phyloP scores from a whole-genome alignment of 2,888 invertebrate genomes.

The Folsomia manolachei region DNA sequence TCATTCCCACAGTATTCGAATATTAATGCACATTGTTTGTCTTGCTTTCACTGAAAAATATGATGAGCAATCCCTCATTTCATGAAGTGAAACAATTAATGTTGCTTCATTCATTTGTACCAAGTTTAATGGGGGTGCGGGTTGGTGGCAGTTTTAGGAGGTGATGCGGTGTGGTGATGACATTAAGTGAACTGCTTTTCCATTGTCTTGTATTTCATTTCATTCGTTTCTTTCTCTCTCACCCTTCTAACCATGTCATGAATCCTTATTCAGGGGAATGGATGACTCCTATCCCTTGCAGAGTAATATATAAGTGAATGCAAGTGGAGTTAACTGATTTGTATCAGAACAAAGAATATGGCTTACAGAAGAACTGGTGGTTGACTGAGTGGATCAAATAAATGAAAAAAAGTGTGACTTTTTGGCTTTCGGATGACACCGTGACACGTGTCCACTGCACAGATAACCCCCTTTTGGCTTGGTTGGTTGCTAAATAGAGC shows the following conservation, averaged over 20 bases:
- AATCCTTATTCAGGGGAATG: background rate
- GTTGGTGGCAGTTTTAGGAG: background rate
- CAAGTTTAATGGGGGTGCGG: too few relatives aligned
- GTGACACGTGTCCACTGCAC: background rate
- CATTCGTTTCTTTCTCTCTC: background rate
- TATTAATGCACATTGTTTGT: too few relatives aligned
- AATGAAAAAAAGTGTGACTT: constrained; percentile 8
- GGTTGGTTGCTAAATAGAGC: background rate
- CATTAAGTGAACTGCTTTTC: background rate
- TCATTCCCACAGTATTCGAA: too few relatives aligned
- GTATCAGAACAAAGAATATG: background rate
- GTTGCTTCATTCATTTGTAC: background rate
- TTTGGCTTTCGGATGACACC: constrained; percentile 7
- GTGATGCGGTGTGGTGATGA: background rate
- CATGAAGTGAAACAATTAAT: background rate
- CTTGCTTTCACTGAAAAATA: too few relatives aligned
- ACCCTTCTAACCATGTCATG: too few relatives aligned
- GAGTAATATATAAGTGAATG: too few relatives aligned
- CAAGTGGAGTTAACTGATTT: constrained; percentile 1
- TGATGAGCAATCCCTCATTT: too few relatives aligned
- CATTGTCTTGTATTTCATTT: background rate
- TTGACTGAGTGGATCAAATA: constrained; percentile 9
- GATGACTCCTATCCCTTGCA: background rate
- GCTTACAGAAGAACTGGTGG: background rate
- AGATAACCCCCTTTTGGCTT: too few relatives aligned